A percentile compares a stretch with the other conserved stretches of the same genome.
These are phyloP conservation scores for Tinamus guttatus DNA, from an alignment of 2,113 vertebrate genomes.

Conservation along the genomic window DNA sequence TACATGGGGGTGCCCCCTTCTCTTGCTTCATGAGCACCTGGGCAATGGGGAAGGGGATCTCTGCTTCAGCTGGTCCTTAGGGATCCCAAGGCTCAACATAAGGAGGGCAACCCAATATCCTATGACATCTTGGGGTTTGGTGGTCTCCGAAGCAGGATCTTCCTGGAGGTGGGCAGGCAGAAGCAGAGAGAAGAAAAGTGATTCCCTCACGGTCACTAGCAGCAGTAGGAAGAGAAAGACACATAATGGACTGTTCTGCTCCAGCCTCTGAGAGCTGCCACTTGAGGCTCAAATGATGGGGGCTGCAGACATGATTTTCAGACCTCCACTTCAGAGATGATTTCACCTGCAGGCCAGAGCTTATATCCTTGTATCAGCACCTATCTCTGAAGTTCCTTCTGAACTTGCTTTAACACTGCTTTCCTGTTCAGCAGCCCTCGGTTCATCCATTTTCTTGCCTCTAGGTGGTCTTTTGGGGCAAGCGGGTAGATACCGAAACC, in stretches of 20 bases:
- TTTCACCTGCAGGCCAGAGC: neutral
- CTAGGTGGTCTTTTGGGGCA: conserved; percentile 78
- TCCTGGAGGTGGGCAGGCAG: neutral
- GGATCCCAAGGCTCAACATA: neutral
- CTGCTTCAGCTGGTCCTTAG: neutral
- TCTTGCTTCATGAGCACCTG: neutral
- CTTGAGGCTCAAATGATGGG: neutral
- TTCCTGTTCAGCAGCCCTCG: neutral
- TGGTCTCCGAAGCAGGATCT: neutral
- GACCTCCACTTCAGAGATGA: neutral
- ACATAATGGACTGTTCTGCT: neutral
- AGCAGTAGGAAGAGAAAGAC: neutral
- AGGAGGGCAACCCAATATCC: neutral
- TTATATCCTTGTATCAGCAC: conserved; percentile 66
- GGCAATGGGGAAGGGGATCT: neutral
- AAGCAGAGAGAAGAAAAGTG: neutral
- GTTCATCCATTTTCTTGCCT: neutral
- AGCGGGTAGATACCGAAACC: conserved; percentile 82
- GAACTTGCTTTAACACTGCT: neutral
- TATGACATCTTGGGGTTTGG: neutral
- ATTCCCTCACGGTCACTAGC: neutral
- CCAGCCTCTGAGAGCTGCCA: neutral
- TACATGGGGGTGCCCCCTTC: neutral
- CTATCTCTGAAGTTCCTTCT: neutral
- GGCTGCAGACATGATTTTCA: neutral